phyloP scores from a whole-genome alignment of 2,113 vertebrate species.

The Pterocles orientalis region DNA sequence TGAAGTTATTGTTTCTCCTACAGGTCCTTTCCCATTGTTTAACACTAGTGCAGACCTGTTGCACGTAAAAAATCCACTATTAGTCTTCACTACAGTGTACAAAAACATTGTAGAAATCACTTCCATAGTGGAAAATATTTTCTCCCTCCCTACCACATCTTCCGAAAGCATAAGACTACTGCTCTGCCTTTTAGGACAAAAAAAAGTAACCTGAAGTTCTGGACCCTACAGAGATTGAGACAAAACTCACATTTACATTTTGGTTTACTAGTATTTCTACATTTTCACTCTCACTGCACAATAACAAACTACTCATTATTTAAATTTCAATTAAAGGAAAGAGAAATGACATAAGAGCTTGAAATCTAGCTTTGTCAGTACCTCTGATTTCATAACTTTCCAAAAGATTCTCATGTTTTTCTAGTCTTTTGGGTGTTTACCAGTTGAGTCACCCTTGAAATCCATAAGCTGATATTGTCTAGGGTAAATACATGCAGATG shows the following conservation, averaged over 20 bases:
- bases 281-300: neutral
- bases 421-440: neutral
- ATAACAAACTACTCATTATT: neutral
- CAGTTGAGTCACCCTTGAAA: neutral
- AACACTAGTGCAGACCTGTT: neutral
- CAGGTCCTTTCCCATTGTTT: neutral
- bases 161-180: neutral
- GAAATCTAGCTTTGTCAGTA: neutral
- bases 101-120: neutral
- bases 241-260: neutral
- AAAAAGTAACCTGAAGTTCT: neutral
- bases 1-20: neutral
- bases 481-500: neutral
- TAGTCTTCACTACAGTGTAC: neutral
- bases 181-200: neutral
- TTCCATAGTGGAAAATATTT: neutral
- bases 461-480: neutral
- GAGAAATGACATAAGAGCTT: neutral
- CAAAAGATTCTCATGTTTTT: neutral
- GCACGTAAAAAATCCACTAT: neutral
- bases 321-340: neutral
- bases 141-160: neutral
- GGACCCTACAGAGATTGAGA: neutral
- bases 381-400: neutral
- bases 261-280: neutral